Percentiles rank a stretch among this genome's conserved stretches.
These are phyloP conservation scores for Drosophila ezoana DNA, from an alignment of 2,888 invertebrate species.

Conservation along the genomic window DNA sequence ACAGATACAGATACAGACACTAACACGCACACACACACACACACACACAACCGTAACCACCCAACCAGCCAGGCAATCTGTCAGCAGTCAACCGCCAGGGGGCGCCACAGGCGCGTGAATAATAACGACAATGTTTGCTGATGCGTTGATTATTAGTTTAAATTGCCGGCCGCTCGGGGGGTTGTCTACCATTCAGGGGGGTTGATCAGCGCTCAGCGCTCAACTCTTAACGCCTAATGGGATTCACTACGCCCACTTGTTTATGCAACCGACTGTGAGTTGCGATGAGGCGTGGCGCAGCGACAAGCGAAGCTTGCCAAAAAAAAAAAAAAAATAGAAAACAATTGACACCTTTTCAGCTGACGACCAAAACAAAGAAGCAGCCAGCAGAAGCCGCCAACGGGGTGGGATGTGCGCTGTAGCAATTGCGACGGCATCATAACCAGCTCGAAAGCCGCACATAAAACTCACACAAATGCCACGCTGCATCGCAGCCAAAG, in stretches of 20 bases:
- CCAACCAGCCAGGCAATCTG: conserved; percentile 57
- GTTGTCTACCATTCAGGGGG: conserved; percentile 32
- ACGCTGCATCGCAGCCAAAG: conserved; percentile 74
- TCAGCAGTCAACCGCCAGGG: conserved; percentile 59
- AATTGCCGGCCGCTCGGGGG: conserved; percentile 70
- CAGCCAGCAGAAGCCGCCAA: conserved; percentile 24
- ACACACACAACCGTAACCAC: conserved; percentile 11
- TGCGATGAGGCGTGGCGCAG: conserved; percentile 61
- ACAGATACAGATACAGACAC: neutral
- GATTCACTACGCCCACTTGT: conserved; percentile 84
- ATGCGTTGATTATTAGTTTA: conserved; percentile 84
- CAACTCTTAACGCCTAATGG: conserved; percentile 55
- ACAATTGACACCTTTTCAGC: conserved; percentile 73
- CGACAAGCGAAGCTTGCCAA: conserved; percentile 16
- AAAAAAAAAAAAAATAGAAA: conserved; percentile 28
- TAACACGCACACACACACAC: neutral
- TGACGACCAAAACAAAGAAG: conserved; percentile 63
- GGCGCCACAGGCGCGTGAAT: conserved; percentile 62
- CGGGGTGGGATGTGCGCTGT: conserved; percentile 8
- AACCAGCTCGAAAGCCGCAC: conserved; percentile 77
- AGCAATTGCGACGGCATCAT: conserved; percentile 71
- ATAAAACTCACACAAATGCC: conserved; percentile 78
- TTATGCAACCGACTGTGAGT: conserved; percentile 80
- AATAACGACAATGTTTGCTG: conserved; percentile 82
- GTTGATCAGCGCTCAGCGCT: conserved; percentile 8